A percentile compares a stretch with the other conserved stretches of the same genome.
Conservation (phyloP, 2,888 invertebrate species). For the Tenthredo livida region DNA sequence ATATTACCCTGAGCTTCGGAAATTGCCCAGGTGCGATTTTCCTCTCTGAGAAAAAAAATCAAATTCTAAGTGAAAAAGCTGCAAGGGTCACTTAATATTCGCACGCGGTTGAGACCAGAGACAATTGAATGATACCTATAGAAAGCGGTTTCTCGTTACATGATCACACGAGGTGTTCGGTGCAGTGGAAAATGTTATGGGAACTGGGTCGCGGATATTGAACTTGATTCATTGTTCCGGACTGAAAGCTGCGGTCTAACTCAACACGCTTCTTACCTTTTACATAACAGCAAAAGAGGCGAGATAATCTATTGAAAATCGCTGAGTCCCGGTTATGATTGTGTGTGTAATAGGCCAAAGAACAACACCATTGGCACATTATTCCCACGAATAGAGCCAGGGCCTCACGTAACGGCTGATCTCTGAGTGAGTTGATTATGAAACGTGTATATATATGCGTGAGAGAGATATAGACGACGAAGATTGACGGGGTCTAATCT, state of each 20-base stretch:
- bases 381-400: slow-evolving; percentile 12
- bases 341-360: background rate
- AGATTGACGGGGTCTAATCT: background rate
- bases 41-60: slow-evolving; percentile 73
- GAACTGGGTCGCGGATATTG: slow-evolving; percentile 36
- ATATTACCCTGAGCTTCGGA: slow-evolving; percentile 81
- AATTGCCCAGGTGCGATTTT: slow-evolving; percentile 81
- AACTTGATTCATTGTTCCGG: slow-evolving; percentile 36
- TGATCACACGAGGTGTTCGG: background rate
- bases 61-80: background rate
- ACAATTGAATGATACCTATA: background rate
- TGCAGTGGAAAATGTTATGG: slow-evolving; percentile 30
- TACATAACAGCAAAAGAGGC: slow-evolving; percentile 22
- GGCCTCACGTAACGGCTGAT: slow-evolving; percentile 18
- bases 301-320: background rate
- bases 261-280: background rate
- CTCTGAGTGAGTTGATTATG: background rate
- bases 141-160: background rate
- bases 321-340: background rate
- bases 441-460: background rate
- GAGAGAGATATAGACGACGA: background rate
- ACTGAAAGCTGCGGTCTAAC: background rate
- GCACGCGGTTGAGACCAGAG: background rate
- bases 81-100: background rate
- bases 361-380: background rate